These are phyloP conservation scores for Nyctalus aviator DNA, from an alignment of 2,797 vertebrate genomes.

Conservation along the genomic window DNA sequence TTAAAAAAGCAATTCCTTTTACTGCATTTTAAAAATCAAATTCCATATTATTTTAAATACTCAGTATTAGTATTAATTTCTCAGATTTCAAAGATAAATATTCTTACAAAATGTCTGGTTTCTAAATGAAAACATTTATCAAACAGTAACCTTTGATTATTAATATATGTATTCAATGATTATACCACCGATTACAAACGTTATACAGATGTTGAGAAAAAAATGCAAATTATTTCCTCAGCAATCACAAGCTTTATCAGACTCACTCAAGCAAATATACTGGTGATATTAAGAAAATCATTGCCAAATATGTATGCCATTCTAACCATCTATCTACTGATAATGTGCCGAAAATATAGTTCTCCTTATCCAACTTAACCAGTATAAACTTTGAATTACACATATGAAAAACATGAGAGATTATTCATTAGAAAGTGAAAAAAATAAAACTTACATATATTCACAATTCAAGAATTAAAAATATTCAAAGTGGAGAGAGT, in stretches of 20 bases:
- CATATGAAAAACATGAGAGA: background rate
- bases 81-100: constrained; percentile 3
- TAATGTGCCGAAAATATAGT: background rate
- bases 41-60: background rate
- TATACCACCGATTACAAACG: background rate
- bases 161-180: background rate
- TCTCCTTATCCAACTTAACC: background rate
- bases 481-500: background rate
- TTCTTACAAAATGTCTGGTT: background rate
- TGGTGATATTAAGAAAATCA: background rate
- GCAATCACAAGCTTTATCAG: constrained; percentile 6
- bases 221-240: background rate
- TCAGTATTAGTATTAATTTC: constrained; percentile 37
- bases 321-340: background rate
- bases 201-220: background rate
- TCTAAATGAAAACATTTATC: background rate
- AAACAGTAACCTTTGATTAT: background rate
- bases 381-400: background rate
- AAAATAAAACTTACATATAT: background rate
- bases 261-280: constrained; percentile 25
- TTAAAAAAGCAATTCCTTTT: background rate
- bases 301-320: background rate
- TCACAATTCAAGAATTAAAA: constrained; percentile 33
- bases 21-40: background rate
- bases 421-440: background rate